Conservation (phyloP, 2,797 vertebrate species). For the Sebastes oblongus region DNA sequence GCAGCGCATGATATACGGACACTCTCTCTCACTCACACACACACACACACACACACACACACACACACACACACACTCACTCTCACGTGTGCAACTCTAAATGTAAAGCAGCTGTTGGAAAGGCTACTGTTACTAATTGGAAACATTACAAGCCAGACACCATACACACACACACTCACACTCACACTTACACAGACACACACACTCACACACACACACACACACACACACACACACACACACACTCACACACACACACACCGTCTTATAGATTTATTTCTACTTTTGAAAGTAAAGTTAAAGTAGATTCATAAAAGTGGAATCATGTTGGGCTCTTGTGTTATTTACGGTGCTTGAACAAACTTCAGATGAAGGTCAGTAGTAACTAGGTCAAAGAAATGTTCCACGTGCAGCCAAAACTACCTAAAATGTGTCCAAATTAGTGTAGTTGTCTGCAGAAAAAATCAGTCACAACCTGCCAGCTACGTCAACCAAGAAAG, state of each 20-base stretch:
- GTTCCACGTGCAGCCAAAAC: not conserved
- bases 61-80: conserved; percentile 4
- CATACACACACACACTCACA: not conserved
- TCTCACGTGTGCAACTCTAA: conserved; percentile 32
- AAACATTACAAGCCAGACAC: conserved; percentile 40
- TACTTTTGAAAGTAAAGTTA: not conserved
- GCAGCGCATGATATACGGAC: conserved; percentile 20
- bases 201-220: not conserved
- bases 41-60: not conserved
- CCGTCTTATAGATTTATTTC: not conserved
- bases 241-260: not conserved
- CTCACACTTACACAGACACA: not conserved
- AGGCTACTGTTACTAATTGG: conserved; percentile 59
- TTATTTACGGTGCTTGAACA: not conserved
- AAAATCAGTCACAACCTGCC: not conserved
- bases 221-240: not conserved
- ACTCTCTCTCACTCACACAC: not conserved
- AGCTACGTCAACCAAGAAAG: not conserved
- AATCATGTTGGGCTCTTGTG: not conserved
- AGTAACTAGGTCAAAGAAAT: not conserved
- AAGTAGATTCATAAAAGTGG: not conserved
- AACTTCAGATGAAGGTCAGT: not conserved
- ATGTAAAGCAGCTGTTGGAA: conserved; percentile 64
- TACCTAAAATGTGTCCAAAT: not conserved
- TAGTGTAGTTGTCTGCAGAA: not conserved